Evolutionary conservation across 2,113 vertebrate species (phyloP).

Genomic region (Pantherophis guttatus): DNA sequence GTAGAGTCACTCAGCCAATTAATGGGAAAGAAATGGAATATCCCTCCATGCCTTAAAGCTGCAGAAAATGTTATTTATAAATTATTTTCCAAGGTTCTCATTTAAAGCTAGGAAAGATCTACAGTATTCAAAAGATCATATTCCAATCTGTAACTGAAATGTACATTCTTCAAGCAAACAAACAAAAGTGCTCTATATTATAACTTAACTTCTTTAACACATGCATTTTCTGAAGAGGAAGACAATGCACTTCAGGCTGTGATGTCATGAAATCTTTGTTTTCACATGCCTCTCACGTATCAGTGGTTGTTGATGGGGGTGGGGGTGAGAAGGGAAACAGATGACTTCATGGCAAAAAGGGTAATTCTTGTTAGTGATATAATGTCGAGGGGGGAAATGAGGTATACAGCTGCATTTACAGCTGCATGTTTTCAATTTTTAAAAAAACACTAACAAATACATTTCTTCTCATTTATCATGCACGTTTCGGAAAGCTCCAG

Average conservation of each 20-base stretch:
- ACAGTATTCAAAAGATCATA: constrained; percentile 32
- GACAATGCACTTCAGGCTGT: background rate
- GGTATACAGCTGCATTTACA: background rate
- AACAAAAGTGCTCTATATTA: background rate
- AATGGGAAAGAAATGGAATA: background rate
- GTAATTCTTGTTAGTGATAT: background rate
- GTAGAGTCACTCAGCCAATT: background rate
- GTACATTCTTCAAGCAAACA: background rate
- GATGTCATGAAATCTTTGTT: background rate
- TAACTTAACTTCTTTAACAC: background rate
- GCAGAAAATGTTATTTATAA: constrained; percentile 39
- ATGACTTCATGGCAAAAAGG: background rate
- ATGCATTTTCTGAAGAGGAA: background rate
- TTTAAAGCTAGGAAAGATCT: constrained; percentile 44
- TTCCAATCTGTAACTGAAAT: background rate
- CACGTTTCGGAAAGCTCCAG: background rate
- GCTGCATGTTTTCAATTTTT: background rate
- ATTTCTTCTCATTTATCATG: background rate
- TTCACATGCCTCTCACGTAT: background rate
- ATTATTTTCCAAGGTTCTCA: constrained; percentile 39
- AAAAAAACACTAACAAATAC: background rate
- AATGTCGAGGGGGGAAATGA: background rate
- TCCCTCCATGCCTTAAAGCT: constrained; percentile 3
- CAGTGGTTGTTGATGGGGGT: background rate
- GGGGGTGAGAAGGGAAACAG: background rate